These are phyloP conservation scores for Hypomecis punctinalis DNA, from an alignment of 2,888 invertebrate genomes.

Conservation along the genomic window DNA sequence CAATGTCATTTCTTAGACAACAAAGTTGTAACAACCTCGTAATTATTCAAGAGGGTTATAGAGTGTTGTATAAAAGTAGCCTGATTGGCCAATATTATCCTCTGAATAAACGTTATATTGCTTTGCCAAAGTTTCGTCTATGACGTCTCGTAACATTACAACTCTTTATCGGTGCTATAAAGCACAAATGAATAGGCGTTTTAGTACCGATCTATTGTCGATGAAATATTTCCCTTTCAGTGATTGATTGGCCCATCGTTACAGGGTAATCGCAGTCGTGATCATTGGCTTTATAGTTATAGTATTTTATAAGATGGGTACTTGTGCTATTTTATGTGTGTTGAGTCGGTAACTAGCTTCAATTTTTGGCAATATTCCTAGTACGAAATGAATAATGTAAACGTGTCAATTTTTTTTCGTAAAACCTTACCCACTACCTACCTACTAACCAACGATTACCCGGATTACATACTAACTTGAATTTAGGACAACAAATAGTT, in stretches of 20 bases:
- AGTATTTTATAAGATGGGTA: slow-evolving; percentile 13
- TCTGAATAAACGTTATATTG: background rate
- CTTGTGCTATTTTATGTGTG: slow-evolving; percentile 2
- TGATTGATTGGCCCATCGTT: slow-evolving; percentile 26
- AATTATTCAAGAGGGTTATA: no score
- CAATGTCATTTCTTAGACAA: no score
- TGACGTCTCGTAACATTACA: slow-evolving; percentile 11
- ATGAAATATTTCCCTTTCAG: slow-evolving; percentile 16
- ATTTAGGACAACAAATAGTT: no score
- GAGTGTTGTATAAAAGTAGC: background rate
- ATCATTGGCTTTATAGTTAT: slow-evolving; percentile 14
- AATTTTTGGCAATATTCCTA: background rate
- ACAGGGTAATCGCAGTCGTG: slow-evolving; percentile 20
- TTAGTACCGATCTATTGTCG: slow-evolving; percentile 23
- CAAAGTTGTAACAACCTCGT: no score
- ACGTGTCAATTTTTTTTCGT: no score
- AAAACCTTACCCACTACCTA: no score
- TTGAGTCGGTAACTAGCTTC: background rate
- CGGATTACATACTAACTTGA: no score
- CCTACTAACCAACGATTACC: no score
- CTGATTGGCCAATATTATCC: background rate
- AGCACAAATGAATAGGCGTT: slow-evolving; percentile 25
- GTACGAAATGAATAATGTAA: no score
- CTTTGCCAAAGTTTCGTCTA: background rate
- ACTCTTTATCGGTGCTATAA: slow-evolving; percentile 25